Base-by-base conservation (phyloP, 2,113 vertebrate genomes). In the Mesocricetus auratus region DNA sequence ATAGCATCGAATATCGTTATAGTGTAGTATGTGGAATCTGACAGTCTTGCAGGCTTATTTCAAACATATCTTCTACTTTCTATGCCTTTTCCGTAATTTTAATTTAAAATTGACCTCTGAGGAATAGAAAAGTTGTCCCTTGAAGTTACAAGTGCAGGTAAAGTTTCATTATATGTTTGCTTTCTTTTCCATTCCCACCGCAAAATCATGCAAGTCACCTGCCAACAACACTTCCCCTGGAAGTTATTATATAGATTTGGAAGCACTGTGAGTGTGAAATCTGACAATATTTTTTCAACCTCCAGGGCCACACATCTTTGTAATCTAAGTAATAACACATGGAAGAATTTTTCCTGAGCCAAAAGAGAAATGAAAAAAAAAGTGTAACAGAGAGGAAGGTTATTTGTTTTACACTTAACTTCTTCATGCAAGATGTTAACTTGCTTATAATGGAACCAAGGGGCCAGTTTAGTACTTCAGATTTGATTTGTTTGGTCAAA, bases 171-270 rank as follows among this genome's bases (percentile, higher is more conserved):
- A 1, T 39, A 82, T 66, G 11, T 82, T 83, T 95, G 50, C 29
- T 92, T 95, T 89, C 31, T 42, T 95, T 96, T 79, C 83, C 94
- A 95, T 73, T 91, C 47, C 73, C 11, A 47, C 13, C 74, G 4
- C 17, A 79, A 95, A 89, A 75, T n/a, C 0, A 11, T 60, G 11
- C 79, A 89, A 91, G 31, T 89, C 56, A 94, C 62, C 12, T 87
- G 64, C 24, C 62, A 93, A 94, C 1, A 91, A 74, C 29, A 86
- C 53, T 94, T 93, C 69, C 91, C 95, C 87, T 47, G 64, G 77
- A 97, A 93, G 47, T 91, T 96, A 81, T 75, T 94, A 62, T 33
- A 15, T 85, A n/a, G 68, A 86, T 94, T 97, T 95, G 92, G 89
- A 97, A 77, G 53, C 13, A 53, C 79, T 58, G 86, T n/a, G 42